Percentiles rank a stretch among this genome's conserved stretches.
Conservation (phyloP, 2,888 invertebrate genomes). For the Erebia ligea region DNA sequence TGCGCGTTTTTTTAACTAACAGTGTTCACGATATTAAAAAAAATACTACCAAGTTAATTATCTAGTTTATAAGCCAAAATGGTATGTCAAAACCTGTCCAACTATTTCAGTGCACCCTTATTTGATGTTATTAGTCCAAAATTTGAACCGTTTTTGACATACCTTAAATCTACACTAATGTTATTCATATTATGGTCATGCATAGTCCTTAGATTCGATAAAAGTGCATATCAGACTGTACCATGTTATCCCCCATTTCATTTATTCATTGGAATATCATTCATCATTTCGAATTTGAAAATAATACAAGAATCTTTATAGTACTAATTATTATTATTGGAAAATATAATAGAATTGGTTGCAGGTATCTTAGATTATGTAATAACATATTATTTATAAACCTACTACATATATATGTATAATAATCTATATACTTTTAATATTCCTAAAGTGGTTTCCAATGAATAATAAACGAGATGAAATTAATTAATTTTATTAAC, state of each 20-base stretch:
- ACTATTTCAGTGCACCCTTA: too few relatives aligned
- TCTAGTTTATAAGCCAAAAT: too few relatives aligned
- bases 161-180: background rate
- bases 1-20: too few relatives aligned
- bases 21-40: too few relatives aligned
- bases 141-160: background rate
- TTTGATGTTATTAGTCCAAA: background rate
- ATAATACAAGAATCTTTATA: background rate
- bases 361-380: background rate
- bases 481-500: constrained; percentile 32
- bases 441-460: constrained; percentile 35
- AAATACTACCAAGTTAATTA: too few relatives aligned
- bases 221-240: constrained; percentile 15
- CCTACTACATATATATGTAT: background rate
- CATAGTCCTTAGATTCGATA: constrained; percentile 25
- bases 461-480: constrained; percentile 36
- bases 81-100: too few relatives aligned
- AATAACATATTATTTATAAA: background rate
- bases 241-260: constrained; percentile 26
- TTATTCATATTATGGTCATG: constrained; percentile 25
- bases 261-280: constrained; percentile 43
- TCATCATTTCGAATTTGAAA: constrained; percentile 11
- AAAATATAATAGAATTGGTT: background rate
- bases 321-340: background rate
- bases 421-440: background rate